These are phyloP conservation scores for Rhinoderma darwinii DNA, from an alignment of 2,113 vertebrate species.

Conservation along the genomic window DNA sequence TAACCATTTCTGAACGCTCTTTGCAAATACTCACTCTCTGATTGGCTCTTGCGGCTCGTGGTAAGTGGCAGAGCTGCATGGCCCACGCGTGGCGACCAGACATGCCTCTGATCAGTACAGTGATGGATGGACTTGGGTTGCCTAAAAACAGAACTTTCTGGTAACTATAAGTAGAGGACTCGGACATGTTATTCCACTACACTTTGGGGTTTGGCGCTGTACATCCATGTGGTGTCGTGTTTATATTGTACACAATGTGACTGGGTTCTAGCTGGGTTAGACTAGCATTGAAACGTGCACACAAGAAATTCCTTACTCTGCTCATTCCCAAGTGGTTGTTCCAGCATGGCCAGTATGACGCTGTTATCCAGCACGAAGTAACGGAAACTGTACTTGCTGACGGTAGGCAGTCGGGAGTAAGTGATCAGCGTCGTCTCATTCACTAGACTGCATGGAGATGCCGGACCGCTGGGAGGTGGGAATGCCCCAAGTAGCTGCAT, in stretches of 20 bases:
- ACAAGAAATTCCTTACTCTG: slow-evolving; percentile 81
- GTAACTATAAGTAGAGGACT: neutral
- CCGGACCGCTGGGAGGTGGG: slow-evolving; percentile 92
- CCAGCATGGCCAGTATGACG: slow-evolving; percentile 94
- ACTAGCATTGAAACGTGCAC: neutral
- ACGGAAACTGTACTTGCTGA: slow-evolving; percentile 89
- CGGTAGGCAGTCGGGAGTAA: slow-evolving; percentile 87
- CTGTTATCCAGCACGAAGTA: slow-evolving; percentile 96
- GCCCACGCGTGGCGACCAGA: slow-evolving; percentile 95
- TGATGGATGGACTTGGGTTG: slow-evolving; percentile 93
- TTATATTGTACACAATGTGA: neutral
- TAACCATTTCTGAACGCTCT: neutral
- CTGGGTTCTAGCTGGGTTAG: neutral
- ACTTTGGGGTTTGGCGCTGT: neutral
- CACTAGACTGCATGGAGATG: slow-evolving; percentile 93
- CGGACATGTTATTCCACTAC: neutral
- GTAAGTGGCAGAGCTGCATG: slow-evolving; percentile 94
- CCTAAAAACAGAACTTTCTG: slow-evolving; percentile 65
- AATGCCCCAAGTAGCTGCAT: slow-evolving; percentile 96
- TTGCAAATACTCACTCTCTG: slow-evolving; percentile 80
- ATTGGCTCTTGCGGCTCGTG: slow-evolving; percentile 90
- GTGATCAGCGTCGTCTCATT: slow-evolving; percentile 93
- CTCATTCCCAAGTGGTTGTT: slow-evolving; percentile 94
- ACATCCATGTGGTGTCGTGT: neutral
- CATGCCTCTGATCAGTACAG: slow-evolving; percentile 88